A percentile compares a stretch with the other conserved stretches of the same genome.
Evolutionary conservation across 2,888 invertebrate genomes (phyloP).

Genomic region (Dryadula phaetusa): DNA sequence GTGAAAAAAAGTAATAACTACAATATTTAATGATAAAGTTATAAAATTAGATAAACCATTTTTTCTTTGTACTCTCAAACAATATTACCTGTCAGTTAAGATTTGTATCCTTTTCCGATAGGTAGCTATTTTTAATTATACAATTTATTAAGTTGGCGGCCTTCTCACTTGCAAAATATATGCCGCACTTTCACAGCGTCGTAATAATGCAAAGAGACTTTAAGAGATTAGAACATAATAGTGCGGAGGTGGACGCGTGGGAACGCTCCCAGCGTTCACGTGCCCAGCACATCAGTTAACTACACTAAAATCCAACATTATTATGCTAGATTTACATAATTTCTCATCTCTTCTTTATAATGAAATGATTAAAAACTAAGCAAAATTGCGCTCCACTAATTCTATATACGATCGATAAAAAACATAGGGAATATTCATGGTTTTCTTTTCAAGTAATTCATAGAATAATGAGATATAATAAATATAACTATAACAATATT

Average conservation of each 20-base stretch:
- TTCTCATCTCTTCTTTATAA: slow-evolving; percentile 31
- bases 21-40: neutral
- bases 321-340: slow-evolving; percentile 78
- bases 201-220: slow-evolving; percentile 80
- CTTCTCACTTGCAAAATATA: slow-evolving; percentile 73
- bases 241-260: slow-evolving; percentile 83
- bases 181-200: slow-evolving; percentile 78
- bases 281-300: slow-evolving; percentile 73
- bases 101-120: slow-evolving; percentile 18
- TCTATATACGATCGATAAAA: neutral
- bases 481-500: neutral
- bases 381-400: neutral
- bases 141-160: slow-evolving; percentile 52
- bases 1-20: neutral
- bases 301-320: slow-evolving; percentile 78
- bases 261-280: slow-evolving; percentile 83
- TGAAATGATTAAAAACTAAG: neutral
- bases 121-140: slow-evolving; percentile 50
- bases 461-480: no score
- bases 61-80: neutral
- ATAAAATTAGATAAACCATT: neutral
- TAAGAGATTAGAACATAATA: slow-evolving; percentile 83
- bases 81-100: slow-evolving; percentile 11
- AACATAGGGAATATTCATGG: no score
- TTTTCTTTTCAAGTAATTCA: no score